Percentiles rank a stretch among this genome's conserved stretches.
These are phyloP conservation scores for Pteromalus puparum DNA, from an alignment of 1,140 invertebrate genomes.

Conservation along the genomic window DNA sequence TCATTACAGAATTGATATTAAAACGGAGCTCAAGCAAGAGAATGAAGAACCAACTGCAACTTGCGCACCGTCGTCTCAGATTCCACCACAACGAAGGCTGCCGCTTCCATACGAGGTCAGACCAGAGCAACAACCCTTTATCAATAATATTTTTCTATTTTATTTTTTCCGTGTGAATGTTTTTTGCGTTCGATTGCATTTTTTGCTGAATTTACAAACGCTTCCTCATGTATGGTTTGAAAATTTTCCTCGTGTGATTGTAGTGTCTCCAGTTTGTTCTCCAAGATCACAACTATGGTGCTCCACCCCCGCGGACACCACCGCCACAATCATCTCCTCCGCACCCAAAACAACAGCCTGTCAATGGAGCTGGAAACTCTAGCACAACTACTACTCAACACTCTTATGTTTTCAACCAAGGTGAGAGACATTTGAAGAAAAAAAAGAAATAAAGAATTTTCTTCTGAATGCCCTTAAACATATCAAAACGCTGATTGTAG, in stretches of 20 bases:
- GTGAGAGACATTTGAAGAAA: constrained; percentile 55
- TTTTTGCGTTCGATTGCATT: not conserved
- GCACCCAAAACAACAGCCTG: constrained; percentile 68
- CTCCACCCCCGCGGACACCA: constrained; percentile 80
- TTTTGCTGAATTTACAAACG: constrained; percentile 6
- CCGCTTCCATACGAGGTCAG: constrained; percentile 72
- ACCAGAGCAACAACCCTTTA: constrained; percentile 39
- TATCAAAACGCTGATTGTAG: not conserved
- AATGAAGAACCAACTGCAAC: constrained; percentile 53
- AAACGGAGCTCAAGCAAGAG: constrained; percentile 60
- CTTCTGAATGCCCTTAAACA: not conserved
- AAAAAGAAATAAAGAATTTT: not conserved
- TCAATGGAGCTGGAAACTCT: constrained; percentile 66
- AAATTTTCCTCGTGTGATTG: constrained; percentile 54
- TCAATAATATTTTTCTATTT: not conserved
- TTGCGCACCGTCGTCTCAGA: constrained; percentile 51
- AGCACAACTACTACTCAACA: constrained; percentile 63
- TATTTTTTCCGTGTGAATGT: not conserved
- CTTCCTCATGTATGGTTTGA: constrained; percentile 30
- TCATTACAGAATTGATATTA: constrained; percentile 52
- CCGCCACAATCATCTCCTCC: constrained; percentile 76
- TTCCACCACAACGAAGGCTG: constrained; percentile 64
- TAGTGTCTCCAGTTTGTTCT: constrained; percentile 81
- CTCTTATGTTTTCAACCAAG: constrained; percentile 69
- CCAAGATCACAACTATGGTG: constrained; percentile 89